Percentiles rank a stretch among this genome's conserved stretches.
phyloP scores from a whole-genome alignment of 2,888 invertebrate species.

The Yponomeuta sedellus region DNA sequence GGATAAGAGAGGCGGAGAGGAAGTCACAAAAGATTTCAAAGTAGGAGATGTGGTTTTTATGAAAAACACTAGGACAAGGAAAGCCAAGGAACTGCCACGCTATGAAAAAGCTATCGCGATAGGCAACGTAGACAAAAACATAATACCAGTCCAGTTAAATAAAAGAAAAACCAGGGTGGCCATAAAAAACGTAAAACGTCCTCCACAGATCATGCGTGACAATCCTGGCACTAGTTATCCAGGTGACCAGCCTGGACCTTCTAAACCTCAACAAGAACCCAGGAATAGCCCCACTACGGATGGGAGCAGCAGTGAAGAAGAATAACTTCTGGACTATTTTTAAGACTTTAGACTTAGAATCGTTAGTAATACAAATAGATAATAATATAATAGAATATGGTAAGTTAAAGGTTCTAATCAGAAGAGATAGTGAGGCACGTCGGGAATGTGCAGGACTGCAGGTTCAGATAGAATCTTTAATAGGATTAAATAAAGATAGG shows the following conservation, averaged over 20 bases:
- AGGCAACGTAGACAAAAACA: conserved; percentile 22
- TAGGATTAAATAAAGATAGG: too few species aligned
- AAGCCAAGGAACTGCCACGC: conserved; percentile 25
- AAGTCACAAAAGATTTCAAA: conserved; percentile 1
- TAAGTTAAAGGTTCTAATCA: too few species aligned
- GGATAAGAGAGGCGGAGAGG: conserved; percentile 23
- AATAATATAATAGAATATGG: too few species aligned
- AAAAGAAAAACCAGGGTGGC: conserved; percentile 13
- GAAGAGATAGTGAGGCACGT: too few species aligned
- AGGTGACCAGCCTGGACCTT: conserved; percentile 17
- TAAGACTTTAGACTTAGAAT: too few species aligned
- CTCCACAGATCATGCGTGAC: conserved; percentile 19
- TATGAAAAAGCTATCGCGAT: conserved; percentile 25
- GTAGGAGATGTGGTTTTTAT: conserved; percentile 23
- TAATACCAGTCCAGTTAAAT: conserved; percentile 15
- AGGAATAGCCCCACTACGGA: too few species aligned
- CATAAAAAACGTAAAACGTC: conserved; percentile 21
- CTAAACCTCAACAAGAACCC: conserved; percentile 18
- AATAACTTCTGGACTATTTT: too few species aligned
- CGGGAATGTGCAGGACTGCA: too few species aligned
- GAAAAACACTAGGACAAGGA: conserved; percentile 25
- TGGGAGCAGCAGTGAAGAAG: too few species aligned
- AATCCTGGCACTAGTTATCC: conserved; percentile 14
- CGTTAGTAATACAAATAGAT: too few species aligned
- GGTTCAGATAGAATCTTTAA: too few species aligned